Percentiles rank a stretch among this genome's conserved stretches.
Conservation (phyloP, 2,113 vertebrate species). For the Numenius arquata region DNA sequence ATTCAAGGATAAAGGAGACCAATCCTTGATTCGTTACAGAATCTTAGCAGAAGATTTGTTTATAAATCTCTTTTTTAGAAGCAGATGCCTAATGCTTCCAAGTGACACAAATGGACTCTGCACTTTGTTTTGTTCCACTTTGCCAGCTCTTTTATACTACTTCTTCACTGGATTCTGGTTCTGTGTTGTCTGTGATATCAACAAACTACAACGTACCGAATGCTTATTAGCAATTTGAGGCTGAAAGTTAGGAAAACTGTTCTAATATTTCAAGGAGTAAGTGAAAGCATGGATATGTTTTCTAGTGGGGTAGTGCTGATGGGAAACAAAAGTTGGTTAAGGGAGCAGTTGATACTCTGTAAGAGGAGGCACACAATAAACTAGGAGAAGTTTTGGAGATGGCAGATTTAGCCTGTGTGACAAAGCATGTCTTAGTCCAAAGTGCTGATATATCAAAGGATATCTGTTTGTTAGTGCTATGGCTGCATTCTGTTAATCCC, state of each 20-base stretch:
- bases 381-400: not conserved
- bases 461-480: not conserved
- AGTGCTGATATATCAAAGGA: not conserved
- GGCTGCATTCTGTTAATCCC: not conserved
- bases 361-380: not conserved
- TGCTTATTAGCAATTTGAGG: not conserved
- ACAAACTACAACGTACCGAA: not conserved
- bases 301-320: not conserved
- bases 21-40: not conserved
- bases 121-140: not conserved
- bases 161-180: not conserved
- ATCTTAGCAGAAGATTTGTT: not conserved
- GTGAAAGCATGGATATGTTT: not conserved
- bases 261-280: not conserved
- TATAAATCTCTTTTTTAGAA: not conserved
- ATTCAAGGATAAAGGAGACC: not conserved
- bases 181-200: not conserved
- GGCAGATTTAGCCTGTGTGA: not conserved
- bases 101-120: not conserved
- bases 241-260: not conserved
- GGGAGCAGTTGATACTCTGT: not conserved
- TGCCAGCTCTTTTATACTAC: not conserved
- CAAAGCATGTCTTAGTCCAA: not conserved
- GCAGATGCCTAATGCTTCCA: not conserved
- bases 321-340: not conserved